phyloP scores from a whole-genome alignment of 2,888 invertebrate species.

The Pachycephus smyrnensis region DNA sequence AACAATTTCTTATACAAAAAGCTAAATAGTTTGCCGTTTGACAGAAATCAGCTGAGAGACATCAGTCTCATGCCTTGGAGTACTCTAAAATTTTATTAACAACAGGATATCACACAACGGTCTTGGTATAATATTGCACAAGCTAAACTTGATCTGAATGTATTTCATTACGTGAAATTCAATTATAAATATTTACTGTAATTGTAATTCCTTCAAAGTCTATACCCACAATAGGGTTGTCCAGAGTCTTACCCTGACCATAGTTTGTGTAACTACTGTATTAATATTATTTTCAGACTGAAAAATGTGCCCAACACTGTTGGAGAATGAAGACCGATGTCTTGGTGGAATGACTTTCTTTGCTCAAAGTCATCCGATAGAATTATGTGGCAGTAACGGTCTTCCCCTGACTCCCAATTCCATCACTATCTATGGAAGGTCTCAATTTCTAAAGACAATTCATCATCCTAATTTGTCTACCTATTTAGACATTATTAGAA shows the following conservation, averaged over 20 bases:
- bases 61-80: neutral
- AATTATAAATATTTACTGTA: neutral
- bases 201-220: neutral
- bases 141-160: neutral
- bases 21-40: neutral
- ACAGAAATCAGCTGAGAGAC: neutral
- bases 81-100: neutral
- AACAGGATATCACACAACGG: neutral
- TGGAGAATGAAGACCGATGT: slow-evolving; percentile 68
- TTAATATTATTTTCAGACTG: neutral
- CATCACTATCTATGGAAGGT: slow-evolving; percentile 90
- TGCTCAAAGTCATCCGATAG: slow-evolving; percentile 89
- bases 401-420: slow-evolving; percentile 96
- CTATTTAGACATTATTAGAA: slow-evolving; percentile 91
- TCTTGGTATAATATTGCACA: neutral
- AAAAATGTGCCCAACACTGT: slow-evolving; percentile 62
- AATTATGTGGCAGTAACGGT: slow-evolving; percentile 95
- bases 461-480: slow-evolving; percentile 86
- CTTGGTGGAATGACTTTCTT: slow-evolving; percentile 94
- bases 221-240: neutral
- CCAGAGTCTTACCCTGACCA: neutral
- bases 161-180: neutral
- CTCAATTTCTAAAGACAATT: slow-evolving; percentile 84
- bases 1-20: neutral
- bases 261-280: neutral